phyloP scores from a whole-genome alignment of 2,888 invertebrate genomes.

The Netelia virgata region DNA sequence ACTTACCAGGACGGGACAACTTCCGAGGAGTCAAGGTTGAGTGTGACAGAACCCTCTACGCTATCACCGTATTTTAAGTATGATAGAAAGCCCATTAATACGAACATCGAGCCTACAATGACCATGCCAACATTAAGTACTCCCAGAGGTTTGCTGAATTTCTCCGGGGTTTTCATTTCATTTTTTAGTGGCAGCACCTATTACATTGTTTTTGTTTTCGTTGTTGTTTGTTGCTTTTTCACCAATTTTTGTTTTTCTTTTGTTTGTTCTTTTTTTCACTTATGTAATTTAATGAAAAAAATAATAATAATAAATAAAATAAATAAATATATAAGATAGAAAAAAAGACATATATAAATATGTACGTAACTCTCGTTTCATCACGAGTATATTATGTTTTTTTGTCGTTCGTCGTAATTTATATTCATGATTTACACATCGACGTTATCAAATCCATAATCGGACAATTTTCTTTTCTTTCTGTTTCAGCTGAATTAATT shows the following conservation, averaged over 20 bases:
- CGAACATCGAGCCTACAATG: conserved; percentile 91
- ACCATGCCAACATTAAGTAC: conserved; percentile 96
- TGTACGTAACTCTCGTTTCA: neutral
- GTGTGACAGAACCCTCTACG: conserved; percentile 93
- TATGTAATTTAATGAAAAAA: conserved; percentile 15
- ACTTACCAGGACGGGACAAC: conserved; percentile 84
- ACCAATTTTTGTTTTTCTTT: conserved; percentile 49
- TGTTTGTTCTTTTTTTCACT: conserved; percentile 36
- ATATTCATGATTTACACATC: neutral
- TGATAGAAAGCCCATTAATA: conserved; percentile 93
- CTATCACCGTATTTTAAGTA: conserved; percentile 95
- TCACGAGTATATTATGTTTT: neutral
- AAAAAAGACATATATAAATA: neutral
- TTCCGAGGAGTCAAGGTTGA: conserved; percentile 90
- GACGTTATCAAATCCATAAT: neutral
- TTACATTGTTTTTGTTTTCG: conserved; percentile 62
- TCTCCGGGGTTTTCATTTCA: conserved; percentile 93
- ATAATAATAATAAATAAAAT: conserved; percentile 14
- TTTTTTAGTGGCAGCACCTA: conserved; percentile 97
- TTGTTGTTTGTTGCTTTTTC: conserved; percentile 57
- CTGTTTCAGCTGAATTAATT: conserved; percentile 6
- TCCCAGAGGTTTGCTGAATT: conserved; percentile 92
- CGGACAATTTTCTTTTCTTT: conserved; percentile 4
- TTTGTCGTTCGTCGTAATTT: neutral
- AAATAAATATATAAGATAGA: neutral